Conservation (phyloP, 2,888 invertebrate species). For the Clistopyga incitator region DNA sequence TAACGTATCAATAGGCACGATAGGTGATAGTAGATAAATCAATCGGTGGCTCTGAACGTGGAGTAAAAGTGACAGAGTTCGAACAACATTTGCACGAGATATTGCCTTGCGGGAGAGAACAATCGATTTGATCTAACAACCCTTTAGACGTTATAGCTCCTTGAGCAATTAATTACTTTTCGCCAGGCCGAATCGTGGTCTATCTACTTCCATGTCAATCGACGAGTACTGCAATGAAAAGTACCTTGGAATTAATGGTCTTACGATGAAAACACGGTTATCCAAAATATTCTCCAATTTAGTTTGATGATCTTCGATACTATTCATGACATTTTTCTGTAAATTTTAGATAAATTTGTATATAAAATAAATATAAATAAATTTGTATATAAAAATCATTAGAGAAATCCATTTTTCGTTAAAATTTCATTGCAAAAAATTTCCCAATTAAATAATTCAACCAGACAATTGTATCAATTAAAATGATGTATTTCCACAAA, state of each 20-base stretch:
- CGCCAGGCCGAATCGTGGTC: neutral
- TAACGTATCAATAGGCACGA: conserved; percentile 42
- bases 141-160: conserved; percentile 24
- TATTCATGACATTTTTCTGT: no score
- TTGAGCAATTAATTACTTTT: conserved; percentile 55
- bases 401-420: no score
- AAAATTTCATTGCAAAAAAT: neutral
- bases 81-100: conserved; percentile 19
- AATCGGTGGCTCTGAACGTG: conserved; percentile 17
- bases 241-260: neutral
- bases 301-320: no score
- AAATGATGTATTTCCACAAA: neutral
- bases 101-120: conserved; percentile 19
- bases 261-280: no score
- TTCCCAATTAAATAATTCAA: neutral
- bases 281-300: no score
- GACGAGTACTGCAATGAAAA: neutral
- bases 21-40: conserved; percentile 43
- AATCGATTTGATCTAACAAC: conserved; percentile 49
- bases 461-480: neutral
- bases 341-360: no score
- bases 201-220: conserved; percentile 10
- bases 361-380: no score
- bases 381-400: no score
- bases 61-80: conserved; percentile 23